phyloP scores from a whole-genome alignment of 2,797 vertebrate genomes.

The Phoeniculus purpureus region DNA sequence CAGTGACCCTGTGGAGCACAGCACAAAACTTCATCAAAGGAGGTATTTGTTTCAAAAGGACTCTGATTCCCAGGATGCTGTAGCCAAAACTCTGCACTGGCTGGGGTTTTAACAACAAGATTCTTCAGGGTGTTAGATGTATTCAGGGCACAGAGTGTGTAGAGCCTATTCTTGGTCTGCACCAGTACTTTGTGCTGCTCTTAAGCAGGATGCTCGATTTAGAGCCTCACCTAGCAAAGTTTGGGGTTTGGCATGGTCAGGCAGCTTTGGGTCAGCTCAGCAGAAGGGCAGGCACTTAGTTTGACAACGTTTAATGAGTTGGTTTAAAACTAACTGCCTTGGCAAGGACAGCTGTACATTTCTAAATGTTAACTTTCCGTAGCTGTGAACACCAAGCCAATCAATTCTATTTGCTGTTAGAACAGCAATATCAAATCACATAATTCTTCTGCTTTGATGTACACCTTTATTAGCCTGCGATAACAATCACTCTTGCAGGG shows the following conservation, averaged over 20 bases:
- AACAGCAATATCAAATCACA: not conserved
- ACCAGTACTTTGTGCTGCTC: not conserved
- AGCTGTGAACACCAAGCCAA: not conserved
- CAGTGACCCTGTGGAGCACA: not conserved
- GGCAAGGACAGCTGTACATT: not conserved
- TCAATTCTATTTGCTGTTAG: not conserved
- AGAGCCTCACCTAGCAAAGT: not conserved
- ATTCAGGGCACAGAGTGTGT: not conserved
- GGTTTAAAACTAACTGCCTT: not conserved
- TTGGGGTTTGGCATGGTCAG: not conserved
- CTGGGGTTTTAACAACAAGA: not conserved
- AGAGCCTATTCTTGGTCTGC: not conserved
- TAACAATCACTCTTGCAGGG: not conserved
- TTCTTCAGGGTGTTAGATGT: not conserved
- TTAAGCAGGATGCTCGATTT: not conserved
- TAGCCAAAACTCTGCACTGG: not conserved
- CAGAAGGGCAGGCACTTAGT: not conserved
- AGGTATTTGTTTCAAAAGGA: slow-evolving; percentile 31
- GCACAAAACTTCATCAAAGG: not conserved
- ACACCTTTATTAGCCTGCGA: not conserved
- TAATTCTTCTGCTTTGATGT: slow-evolving; percentile 26
- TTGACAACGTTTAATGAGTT: not conserved
- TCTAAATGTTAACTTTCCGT: not conserved
- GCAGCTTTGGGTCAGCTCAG: not conserved
- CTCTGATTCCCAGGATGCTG: not conserved